Evolutionary conservation across 2,113 vertebrate species (phyloP), one percentile per base, ranked within the genome.

Genomic region (Ptilorrhoa leucosticta): DNA sequence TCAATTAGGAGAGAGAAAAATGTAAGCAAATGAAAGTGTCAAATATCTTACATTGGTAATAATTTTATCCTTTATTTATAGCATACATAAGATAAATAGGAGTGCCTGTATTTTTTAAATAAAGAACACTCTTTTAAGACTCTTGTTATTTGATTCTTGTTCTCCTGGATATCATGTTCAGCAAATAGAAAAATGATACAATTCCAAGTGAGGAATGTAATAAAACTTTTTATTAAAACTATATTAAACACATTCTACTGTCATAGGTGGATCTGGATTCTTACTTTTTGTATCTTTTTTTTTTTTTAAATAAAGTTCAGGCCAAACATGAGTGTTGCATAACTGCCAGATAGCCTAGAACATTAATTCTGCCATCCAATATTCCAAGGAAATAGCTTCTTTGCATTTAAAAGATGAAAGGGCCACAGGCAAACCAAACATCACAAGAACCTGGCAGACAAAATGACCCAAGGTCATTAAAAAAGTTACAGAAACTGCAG

Each of bases 331-430:
- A 66, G 9, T 51, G 56, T 63, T 85, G 84, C 84, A 54, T 47
- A 75, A 69, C 87, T 78, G 21, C n/a, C 40, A 83, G 65, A 60
- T 83, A 96, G 61, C 56, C 23, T 42, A 87, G 79, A 95, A 87
- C 35, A 78, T 91, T 73, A 76, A 91, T 72, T 94, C 82, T 53
- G 68, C n/a, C 42, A 61, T 92, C 37, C 18, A 44, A 2, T 80
- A 61, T 68, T 92, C 23, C 35, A 85, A 47, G 27, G 21, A 91
- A 94, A 94, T 79, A 64, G n/a, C 42, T 88, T 92, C 37, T 79
- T 91, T 86, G n/a, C 87, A 76, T 93, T 88, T 89, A 90, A 87
- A 96, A 76, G 82, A 82, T 6, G 28, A 94, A 87, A 85, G 76
- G 75, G 27, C 37, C n/a, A 50, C 82, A 94, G 84, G 51, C 56